phyloP scores from a whole-genome alignment of 2,113 vertebrate genomes.

The Sus scrofa region DNA sequence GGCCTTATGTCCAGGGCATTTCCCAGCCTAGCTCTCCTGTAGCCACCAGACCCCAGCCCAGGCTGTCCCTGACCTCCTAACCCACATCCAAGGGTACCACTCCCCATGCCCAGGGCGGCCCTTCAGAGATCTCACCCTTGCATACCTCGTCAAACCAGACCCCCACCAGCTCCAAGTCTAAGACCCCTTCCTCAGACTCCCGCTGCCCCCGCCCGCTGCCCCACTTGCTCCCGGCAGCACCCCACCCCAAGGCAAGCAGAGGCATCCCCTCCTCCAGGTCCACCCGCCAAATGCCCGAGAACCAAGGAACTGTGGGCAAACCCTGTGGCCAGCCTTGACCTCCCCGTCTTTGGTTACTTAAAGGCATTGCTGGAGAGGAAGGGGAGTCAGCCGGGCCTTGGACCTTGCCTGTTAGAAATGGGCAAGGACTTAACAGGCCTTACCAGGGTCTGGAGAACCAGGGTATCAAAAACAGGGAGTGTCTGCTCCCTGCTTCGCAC shows the following conservation, averaged over 20 bases:
- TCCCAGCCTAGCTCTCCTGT: background rate
- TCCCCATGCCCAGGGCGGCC: background rate
- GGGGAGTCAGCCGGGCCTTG: background rate
- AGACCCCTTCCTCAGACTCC: background rate
- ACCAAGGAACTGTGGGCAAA: background rate
- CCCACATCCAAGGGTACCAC: background rate
- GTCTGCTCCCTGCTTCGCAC: background rate
- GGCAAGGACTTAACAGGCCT: background rate
- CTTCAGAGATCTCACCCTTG: background rate
- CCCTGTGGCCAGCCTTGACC: background rate
- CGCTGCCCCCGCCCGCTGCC: background rate
- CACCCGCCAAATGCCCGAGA: background rate
- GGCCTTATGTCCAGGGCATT: background rate
- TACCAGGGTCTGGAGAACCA: background rate
- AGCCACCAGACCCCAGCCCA: background rate
- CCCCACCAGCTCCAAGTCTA: background rate
- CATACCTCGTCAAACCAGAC: background rate
- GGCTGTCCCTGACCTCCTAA: background rate
- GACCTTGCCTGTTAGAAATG: slow-evolving; percentile 13
- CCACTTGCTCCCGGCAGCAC: background rate
- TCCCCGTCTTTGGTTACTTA: background rate
- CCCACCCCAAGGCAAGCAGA: background rate
- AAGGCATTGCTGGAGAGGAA: background rate
- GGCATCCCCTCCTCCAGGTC: background rate
- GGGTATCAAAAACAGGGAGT: background rate